Percentiles rank a stretch among this genome's conserved stretches.
Conservation (phyloP, 2,888 invertebrate species). For the Byasa hedistus region DNA sequence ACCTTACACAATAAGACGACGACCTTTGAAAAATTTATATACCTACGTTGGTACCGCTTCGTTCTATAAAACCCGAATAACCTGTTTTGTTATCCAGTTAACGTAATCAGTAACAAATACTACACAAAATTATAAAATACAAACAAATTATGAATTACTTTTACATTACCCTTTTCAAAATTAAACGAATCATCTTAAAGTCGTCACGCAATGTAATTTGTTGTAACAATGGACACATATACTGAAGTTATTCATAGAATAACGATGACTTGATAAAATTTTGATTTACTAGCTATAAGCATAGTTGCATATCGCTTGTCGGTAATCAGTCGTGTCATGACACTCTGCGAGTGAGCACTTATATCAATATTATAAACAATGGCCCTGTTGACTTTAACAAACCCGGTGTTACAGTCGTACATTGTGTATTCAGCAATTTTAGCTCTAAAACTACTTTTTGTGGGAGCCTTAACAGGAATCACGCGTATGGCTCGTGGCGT, state of each 20-base stretch:
- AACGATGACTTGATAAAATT: slow-evolving; percentile 6
- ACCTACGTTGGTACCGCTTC: background rate
- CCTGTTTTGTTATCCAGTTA: background rate
- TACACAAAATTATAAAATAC: background rate
- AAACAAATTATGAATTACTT: background rate
- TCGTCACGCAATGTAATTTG: background rate
- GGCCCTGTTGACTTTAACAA: slow-evolving; percentile 40
- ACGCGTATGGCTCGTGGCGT: slow-evolving; percentile 48
- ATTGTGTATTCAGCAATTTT: slow-evolving; percentile 62
- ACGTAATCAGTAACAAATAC: background rate
- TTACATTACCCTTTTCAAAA: background rate
- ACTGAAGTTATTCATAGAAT: background rate
- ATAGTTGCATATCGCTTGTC: background rate
- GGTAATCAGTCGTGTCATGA: background rate
- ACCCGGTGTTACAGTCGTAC: slow-evolving; percentile 58
- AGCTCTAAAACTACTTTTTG: slow-evolving; percentile 54
- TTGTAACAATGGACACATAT: background rate
- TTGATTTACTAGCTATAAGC: background rate
- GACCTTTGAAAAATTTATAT: background rate
- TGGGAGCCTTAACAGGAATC: slow-evolving; percentile 49
- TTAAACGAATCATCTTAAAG: background rate
- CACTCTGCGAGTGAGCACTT: slow-evolving; percentile 3
- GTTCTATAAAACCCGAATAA: background rate
- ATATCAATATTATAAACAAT: background rate
- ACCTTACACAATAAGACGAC: too few species aligned